phyloP scores from a whole-genome alignment of 1,140 invertebrate genomes.

The Penaeus japonicus region DNA sequence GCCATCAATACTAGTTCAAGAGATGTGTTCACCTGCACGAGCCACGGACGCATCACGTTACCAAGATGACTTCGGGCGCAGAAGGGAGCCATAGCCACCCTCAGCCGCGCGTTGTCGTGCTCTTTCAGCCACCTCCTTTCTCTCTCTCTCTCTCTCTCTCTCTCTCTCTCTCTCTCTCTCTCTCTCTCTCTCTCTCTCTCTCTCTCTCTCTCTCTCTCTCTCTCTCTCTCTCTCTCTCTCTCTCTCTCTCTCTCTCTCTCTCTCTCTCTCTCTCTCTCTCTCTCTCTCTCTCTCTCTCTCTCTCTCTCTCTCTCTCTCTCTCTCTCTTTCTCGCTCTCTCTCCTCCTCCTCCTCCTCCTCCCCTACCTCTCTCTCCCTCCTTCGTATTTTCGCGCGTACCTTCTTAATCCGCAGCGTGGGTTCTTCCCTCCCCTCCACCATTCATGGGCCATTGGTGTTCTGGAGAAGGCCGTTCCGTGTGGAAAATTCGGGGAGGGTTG shows the following conservation, averaged over 20 bases:
- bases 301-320: not conserved
- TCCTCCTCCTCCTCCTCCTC: not conserved
- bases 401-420: too few species aligned
- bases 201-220: not conserved
- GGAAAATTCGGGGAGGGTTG: conserved; percentile 27
- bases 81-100: too few species aligned
- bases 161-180: not conserved
- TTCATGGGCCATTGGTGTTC: conserved; percentile 3
- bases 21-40: too few species aligned
- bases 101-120: not conserved
- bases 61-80: too few species aligned
- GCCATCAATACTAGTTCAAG: too few species aligned
- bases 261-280: not conserved
- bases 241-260: not conserved
- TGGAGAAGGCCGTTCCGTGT: conserved; percentile 11
- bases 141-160: not conserved
- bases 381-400: not conserved
- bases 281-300: not conserved
- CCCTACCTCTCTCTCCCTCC: not conserved
- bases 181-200: not conserved
- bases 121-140: not conserved
- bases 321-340: not conserved
- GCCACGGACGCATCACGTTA: too few species aligned
- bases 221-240: not conserved
- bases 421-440: not conserved